Evolutionary conservation across 2,113 vertebrate genomes (phyloP), one percentile per base, ranked within the genome.

Genomic region (Upupa epops): DNA sequence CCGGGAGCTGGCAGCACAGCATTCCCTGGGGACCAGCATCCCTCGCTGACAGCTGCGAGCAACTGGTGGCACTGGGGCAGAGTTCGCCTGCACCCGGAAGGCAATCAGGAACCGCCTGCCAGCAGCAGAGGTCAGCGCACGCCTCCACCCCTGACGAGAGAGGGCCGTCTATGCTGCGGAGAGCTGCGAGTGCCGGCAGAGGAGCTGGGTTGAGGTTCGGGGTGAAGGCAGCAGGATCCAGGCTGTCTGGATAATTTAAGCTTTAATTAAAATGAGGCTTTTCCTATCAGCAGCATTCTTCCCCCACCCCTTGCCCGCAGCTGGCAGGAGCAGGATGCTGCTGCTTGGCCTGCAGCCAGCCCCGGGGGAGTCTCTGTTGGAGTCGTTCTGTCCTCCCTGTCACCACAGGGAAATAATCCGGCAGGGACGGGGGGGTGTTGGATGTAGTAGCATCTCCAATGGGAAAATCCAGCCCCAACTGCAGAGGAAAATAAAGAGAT

Each of bases 301-400:
- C 13, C 28, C 55, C 25, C 19, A 8, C 22, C 29, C 63, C 24
- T 80, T 55, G 52, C 55, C 76, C 1, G 3, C 2, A 9, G 11
- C 2, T 2, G 0, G 24, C 2, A 0, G 25, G 32, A 66, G 61
- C 0, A 0, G 36, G 59, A 9, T 1, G 2, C 46, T 37, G 70
- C 69, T 70, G 42, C 79, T 82, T 3, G 1, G 32, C 40, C 73
- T 59, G 11, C 1, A 2, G 36, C 1, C 69, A 63, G 73, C 42
- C 32, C 42, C 40, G 40, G 15, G 24, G 64, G 34, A 63, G 66
- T 54, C 60, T 79, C 66, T 94, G 37, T 76, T 34, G 83, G 65
- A 56, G 36, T n/a, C 24, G 54, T n/a, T n/a, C n/a, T n/a, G n/a
- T n/a, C 54, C 63, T n/a, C 59, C 0, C 0, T 54, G 19, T n/a